phyloP scores from a whole-genome alignment of 1,140 invertebrate species.

The Solenopsis invicta region DNA sequence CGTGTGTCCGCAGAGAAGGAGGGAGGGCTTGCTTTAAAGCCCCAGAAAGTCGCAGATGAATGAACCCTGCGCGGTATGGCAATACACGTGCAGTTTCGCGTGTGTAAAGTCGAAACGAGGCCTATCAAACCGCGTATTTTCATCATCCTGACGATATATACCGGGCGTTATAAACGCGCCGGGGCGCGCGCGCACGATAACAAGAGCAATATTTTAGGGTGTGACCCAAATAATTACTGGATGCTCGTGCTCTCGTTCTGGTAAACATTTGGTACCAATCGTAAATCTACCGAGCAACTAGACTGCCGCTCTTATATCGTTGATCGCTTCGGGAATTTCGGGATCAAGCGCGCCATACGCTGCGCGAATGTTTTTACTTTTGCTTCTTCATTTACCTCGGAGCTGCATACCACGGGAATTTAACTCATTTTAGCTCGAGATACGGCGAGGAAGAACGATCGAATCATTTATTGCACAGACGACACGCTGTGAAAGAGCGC shows the following conservation, averaged over 20 bases:
- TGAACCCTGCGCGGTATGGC: conserved; percentile 46
- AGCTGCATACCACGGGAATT: background rate
- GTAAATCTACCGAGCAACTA: conserved; percentile 63
- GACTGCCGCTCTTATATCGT: conserved; percentile 34
- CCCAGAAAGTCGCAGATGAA: conserved; percentile 57
- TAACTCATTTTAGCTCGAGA: conserved; percentile 2
- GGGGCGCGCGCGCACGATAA: conserved; percentile 64
- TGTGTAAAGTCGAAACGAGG: conserved; percentile 36
- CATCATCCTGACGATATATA: conserved; percentile 68
- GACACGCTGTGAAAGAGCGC: background rate
- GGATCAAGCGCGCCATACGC: background rate
- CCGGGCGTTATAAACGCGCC: conserved; percentile 72
- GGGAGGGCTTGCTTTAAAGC: conserved; percentile 19
- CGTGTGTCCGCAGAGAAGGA: background rate
- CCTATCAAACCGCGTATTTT: conserved; percentile 70
- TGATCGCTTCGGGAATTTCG: conserved; percentile 43
- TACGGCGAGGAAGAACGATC: background rate
- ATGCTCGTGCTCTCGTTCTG: conserved; percentile 57
- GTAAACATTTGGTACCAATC: conserved; percentile 65
- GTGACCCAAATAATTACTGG: conserved; percentile 78
- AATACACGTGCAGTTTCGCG: background rate
- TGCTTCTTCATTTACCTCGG: conserved; percentile 34
- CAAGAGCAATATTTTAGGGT: conserved; percentile 75
- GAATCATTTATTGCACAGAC: background rate
- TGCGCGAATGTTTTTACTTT: conserved; percentile 29